Base-by-base conservation (phyloP, 2,113 vertebrate genomes). In the Vireo altiloquus region DNA sequence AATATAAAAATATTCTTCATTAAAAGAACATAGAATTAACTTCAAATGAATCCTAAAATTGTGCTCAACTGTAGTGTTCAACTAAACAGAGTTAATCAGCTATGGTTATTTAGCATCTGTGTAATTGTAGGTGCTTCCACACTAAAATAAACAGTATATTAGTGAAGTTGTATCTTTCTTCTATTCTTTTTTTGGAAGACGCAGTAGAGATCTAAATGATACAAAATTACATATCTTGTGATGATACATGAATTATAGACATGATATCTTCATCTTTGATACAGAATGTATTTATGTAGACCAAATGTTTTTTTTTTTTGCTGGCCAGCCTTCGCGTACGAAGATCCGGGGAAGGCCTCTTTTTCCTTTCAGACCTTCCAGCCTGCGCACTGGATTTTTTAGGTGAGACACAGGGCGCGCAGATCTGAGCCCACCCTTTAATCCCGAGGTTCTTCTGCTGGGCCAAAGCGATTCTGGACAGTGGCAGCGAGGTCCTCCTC, bases 41-140 rank as follows among this genome's bases (percentile, higher is more conserved):
- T 77, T 97, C 31, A 95, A 95, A 87, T 82, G 24, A 71, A 76
- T 91, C 87, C 94, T 95, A 74, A 97, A 95, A 95, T 95, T 90
- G 18, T 33, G 79, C 31, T 69, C n/a, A 94, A 59, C 94, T 94
- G 42, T 64, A 96, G 95, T 93, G 90, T 95, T 89, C 81, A 76
- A 44, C 90, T 95, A 92, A 94, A 76, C 28, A 86, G 88, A 95
- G 42, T 91, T 95, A 91, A 84, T 64, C 64, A 94, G 18, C 77
- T 94, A 40, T 52, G 9, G 46, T 91, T 92, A 63, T 72, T 96
- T 89, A 71, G 79, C 28, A 40, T 91, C 56, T 87, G 20, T 82
- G 6, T 82, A 83, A 74, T 42, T 86, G 23, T 59, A 70, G n/a
- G 15, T 88, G 30, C 27, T 95, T 93, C 37, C 28, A 42, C 91